Percentiles rank a stretch among this genome's conserved stretches.
Evolutionary conservation across 2,113 vertebrate species (phyloP).

Genomic region (Triplophysa tibetana): DNA sequence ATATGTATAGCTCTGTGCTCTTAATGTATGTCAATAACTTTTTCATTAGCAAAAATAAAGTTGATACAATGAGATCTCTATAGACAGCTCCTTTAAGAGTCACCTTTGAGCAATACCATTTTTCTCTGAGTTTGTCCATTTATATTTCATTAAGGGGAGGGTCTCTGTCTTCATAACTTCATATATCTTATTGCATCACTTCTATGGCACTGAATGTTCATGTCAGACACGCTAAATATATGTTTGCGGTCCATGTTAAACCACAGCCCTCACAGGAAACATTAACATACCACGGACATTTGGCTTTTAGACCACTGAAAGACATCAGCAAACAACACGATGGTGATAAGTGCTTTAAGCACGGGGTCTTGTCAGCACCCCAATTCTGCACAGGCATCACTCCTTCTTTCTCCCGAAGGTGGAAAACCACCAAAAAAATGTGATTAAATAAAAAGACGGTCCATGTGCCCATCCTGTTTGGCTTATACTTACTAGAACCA

Average conservation of each 20-base stretch:
- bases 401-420: conserved; percentile 8
- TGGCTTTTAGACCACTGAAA: conserved; percentile 58
- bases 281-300: conserved; percentile 62
- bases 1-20: too few species aligned
- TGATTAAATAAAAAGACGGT: background rate
- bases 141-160: background rate
- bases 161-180: background rate
- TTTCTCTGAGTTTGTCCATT: too few species aligned
- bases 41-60: too few species aligned
- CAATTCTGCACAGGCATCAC: conserved; percentile 43
- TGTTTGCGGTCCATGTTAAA: conserved; percentile 9
- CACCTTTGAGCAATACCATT: too few species aligned
- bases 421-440: background rate
- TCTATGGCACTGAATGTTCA: background rate
- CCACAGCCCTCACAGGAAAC: conserved; percentile 39
- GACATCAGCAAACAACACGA: conserved; percentile 58
- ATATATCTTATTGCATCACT: background rate
- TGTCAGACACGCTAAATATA: conserved; percentile 12
- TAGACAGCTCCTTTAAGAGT: too few species aligned
- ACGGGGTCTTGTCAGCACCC: conserved; percentile 60
- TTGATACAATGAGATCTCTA: too few species aligned
- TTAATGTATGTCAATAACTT: too few species aligned
- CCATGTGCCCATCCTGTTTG: background rate
- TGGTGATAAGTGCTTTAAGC: conserved; percentile 57
- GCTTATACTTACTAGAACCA: background rate